These are phyloP conservation scores for Ctenoplectra terminalis DNA, from an alignment of 1,140 invertebrate genomes.

Conservation along the genomic window DNA sequence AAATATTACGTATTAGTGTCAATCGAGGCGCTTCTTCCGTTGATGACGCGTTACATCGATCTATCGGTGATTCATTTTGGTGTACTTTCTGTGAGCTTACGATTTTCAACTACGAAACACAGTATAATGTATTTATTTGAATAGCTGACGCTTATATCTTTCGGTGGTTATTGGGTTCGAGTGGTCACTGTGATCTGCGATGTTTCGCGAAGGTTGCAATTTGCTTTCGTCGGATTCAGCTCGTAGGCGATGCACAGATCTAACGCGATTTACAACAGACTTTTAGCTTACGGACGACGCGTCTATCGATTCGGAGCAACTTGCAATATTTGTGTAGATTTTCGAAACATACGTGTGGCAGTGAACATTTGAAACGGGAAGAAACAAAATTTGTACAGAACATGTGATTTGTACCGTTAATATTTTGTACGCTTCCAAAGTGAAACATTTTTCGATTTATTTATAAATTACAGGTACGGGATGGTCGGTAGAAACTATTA, in stretches of 20 bases:
- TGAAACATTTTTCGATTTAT: background rate
- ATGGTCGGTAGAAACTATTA: background rate
- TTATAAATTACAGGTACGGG: background rate
- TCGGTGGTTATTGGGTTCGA: background rate
- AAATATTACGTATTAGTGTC: constrained; percentile 43
- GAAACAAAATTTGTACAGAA: background rate
- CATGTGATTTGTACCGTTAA: background rate
- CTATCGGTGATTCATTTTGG: background rate
- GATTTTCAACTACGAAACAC: background rate
- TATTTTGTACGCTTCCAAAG: no score
- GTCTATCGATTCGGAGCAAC: background rate
- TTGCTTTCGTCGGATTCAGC: background rate
- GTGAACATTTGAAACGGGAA: background rate
- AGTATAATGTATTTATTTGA: background rate
- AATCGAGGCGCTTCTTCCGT: constrained; percentile 40
- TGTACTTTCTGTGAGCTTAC: background rate
- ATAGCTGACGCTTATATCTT: background rate
- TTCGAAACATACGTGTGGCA: background rate
- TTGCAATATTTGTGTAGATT: background rate
- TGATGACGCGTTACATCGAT: background rate
- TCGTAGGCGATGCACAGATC: background rate
- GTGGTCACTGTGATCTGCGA: background rate
- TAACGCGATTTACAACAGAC: background rate
- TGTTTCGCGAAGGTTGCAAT: background rate
- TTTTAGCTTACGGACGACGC: background rate